phyloP scores from a whole-genome alignment of 2,888 invertebrate genomes.

The Hydroisotoma schaefferi region DNA sequence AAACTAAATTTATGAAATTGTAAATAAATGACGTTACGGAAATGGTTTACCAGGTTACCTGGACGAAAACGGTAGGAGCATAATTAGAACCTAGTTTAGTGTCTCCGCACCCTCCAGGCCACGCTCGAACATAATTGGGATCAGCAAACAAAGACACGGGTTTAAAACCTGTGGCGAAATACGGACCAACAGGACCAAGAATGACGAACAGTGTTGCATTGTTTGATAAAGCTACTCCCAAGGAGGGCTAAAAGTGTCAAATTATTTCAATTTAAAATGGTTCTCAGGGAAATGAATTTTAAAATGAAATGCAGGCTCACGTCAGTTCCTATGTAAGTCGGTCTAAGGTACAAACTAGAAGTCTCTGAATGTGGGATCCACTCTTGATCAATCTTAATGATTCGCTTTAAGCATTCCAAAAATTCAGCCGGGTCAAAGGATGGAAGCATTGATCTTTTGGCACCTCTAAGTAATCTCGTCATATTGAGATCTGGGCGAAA shows the following conservation, averaged over 20 bases:
- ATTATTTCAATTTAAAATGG: not conserved
- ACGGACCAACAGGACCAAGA: conserved; percentile 87
- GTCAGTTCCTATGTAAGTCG: conserved; percentile 94
- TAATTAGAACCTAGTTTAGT: conserved; percentile 95
- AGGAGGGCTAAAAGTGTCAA: conserved; percentile 78
- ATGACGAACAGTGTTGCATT: conserved; percentile 89
- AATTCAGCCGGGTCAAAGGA: conserved; percentile 83
- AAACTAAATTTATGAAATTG: not conserved
- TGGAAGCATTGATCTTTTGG: conserved; percentile 79
- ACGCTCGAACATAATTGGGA: conserved; percentile 70
- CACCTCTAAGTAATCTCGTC: conserved; percentile 84
- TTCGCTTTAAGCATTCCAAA: conserved; percentile 74
- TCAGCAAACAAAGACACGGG: conserved; percentile 89
- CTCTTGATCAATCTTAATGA: conserved; percentile 88
- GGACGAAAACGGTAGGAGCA: conserved; percentile 78
- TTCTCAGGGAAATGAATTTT: not conserved
- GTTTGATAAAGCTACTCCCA: conserved; percentile 83
- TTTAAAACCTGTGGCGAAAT: conserved; percentile 69
- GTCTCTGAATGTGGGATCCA: conserved; percentile 93
- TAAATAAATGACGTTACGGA: not conserved
- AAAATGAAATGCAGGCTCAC: conserved; percentile 71
- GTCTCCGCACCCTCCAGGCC: conserved; percentile 89
- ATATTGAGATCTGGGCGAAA: conserved; percentile 96
- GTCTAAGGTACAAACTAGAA: conserved; percentile 91
- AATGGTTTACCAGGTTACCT: conserved; percentile 50